phyloP scores from a whole-genome alignment of 2,888 invertebrate genomes.

The Rhodophaea formosa region DNA sequence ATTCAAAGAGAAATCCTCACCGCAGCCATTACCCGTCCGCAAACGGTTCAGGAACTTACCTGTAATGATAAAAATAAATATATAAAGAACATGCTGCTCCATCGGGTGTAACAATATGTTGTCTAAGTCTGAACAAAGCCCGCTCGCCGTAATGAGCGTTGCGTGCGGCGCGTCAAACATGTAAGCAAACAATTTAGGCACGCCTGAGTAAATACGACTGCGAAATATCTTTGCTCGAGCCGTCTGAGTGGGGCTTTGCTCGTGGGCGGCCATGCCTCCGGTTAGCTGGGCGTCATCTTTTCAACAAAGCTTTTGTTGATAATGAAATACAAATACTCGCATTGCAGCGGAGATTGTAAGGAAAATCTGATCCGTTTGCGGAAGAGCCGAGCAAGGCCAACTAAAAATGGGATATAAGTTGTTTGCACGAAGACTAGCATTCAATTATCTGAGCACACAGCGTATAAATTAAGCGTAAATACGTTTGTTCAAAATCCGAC shows the following conservation, averaged over 20 bases:
- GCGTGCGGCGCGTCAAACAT: constrained; percentile 80
- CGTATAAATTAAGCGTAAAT: constrained; percentile 9
- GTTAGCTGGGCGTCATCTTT: constrained; percentile 74
- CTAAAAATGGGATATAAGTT: constrained; percentile 18
- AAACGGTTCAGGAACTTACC: constrained; percentile 66
- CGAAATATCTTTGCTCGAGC: constrained; percentile 75
- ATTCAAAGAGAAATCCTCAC: constrained; percentile 64
- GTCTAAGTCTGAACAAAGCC: constrained; percentile 76
- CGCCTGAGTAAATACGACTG: constrained; percentile 79
- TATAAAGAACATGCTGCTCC: constrained; percentile 69
- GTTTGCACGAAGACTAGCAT: constrained; percentile 9
- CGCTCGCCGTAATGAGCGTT: constrained; percentile 76
- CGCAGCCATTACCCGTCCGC: constrained; percentile 58
- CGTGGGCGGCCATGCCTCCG: constrained; percentile 65
- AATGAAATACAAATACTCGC: constrained; percentile 77
- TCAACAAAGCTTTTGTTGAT: constrained; percentile 74
- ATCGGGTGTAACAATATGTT: constrained; percentile 75
- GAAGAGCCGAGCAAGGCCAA: constrained; percentile 31
- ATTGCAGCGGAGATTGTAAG: constrained; percentile 59
- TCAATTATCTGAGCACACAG: constrained; percentile 9
- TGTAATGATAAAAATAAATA: constrained; percentile 76
- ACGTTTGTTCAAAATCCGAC: constrained; percentile 39
- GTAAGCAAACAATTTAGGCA: constrained; percentile 80
- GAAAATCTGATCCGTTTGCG: constrained; percentile 51
- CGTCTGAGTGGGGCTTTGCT: constrained; percentile 66